Evolutionary conservation across 1,140 invertebrate genomes (phyloP).

Genomic region (Cyclargus thomasi): DNA sequence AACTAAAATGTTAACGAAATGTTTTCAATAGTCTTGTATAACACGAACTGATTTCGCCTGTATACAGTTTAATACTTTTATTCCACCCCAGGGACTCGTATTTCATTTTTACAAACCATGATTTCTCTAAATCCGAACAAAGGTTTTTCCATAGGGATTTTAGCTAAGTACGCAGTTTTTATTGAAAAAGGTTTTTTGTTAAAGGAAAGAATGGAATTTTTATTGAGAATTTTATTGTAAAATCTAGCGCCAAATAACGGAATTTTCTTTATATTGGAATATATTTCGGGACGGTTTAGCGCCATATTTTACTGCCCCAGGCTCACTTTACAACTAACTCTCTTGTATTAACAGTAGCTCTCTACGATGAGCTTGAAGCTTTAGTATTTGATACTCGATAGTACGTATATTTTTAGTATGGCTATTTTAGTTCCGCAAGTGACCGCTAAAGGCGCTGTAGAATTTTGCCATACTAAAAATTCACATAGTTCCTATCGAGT

Average conservation of each 20-base stretch:
- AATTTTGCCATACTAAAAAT: too few relatives aligned
- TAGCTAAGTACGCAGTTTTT: not conserved
- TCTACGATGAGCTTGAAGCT: too few relatives aligned
- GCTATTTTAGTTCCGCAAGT: too few relatives aligned
- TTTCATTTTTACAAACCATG: not conserved
- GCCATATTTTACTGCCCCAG: slow-evolving; percentile 63
- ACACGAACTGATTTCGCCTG: too few relatives aligned
- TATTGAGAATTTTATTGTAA: not conserved
- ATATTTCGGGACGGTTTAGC: not conserved
- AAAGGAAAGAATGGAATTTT: not conserved
- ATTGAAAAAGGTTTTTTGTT: not conserved
- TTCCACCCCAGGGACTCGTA: not conserved
- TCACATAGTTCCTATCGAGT: too few relatives aligned
- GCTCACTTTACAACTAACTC: slow-evolving; percentile 33
- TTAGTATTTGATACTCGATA: too few relatives aligned
- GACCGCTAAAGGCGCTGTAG: too few relatives aligned
- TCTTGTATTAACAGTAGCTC: too few relatives aligned
- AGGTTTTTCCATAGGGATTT: not conserved
- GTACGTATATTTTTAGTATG: too few relatives aligned
- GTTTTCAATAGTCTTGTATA: too few relatives aligned
- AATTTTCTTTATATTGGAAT: not conserved
- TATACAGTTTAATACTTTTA: not conserved
- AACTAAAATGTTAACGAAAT: too few relatives aligned
- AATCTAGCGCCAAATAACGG: not conserved
- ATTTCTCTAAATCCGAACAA: not conserved